Evolutionary conservation across 2,888 invertebrate genomes (phyloP).

Genomic region (Tachina fera): DNA sequence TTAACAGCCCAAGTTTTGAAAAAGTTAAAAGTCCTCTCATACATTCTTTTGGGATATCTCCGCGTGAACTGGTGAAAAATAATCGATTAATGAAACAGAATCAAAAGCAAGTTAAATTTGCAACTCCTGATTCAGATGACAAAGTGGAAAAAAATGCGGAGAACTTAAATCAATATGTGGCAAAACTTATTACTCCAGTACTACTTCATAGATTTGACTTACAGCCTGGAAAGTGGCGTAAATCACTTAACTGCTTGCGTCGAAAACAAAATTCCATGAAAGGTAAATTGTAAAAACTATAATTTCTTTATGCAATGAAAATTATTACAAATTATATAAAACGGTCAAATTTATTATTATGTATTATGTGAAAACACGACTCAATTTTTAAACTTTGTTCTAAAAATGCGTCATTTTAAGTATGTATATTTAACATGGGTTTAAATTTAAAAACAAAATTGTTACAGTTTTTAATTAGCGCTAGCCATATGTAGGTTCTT

Average conservation of each 20-base stretch:
- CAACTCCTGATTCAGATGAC: neutral
- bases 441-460: too few relatives aligned
- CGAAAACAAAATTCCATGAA: conserved; percentile 77
- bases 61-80: conserved; percentile 37
- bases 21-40: neutral
- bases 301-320: neutral
- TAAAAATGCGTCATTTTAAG: too few relatives aligned
- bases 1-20: neutral
- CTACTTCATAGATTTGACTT: conserved; percentile 81
- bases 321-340: neutral
- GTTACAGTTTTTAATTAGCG: too few relatives aligned
- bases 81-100: conserved; percentile 48
- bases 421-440: too few relatives aligned
- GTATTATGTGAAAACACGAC: too few relatives aligned
- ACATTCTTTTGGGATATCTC: conserved; percentile 24
- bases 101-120: conserved; percentile 68
- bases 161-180: neutral
- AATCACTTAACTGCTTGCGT: conserved; percentile 86
- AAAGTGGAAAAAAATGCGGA: neutral
- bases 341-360: too few relatives aligned
- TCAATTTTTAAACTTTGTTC: too few relatives aligned
- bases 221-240: conserved; percentile 88
- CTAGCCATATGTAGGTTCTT: too few relatives aligned
- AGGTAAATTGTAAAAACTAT: conserved; percentile 19
- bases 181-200: neutral